Percentiles rank a stretch among this genome's conserved stretches.
phyloP scores from a whole-genome alignment of 2,888 invertebrate species.

The Operophtera brumata region DNA sequence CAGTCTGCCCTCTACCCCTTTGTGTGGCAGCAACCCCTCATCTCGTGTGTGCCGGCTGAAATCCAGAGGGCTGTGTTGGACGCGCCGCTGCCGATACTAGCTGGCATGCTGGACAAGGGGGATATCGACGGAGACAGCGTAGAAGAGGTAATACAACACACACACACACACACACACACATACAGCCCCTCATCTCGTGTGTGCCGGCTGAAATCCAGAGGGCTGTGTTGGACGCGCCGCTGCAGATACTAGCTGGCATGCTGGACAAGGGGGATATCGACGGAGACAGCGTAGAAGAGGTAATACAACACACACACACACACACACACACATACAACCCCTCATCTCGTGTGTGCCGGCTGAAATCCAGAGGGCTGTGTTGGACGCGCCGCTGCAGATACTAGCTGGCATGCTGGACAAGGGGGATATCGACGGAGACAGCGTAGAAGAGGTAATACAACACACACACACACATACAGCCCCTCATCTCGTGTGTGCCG shows the following conservation, averaged over 20 bases:
- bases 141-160: slow-evolving; percentile 20
- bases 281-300: slow-evolving; percentile 22
- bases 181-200: slow-evolving; percentile 89
- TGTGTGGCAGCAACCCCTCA: slow-evolving; percentile 91
- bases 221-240: slow-evolving; percentile 86
- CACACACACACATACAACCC: too few species aligned
- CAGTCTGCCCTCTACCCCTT: slow-evolving; percentile 89
- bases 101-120: slow-evolving; percentile 81
- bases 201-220: slow-evolving; percentile 86
- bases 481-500: slow-evolving; percentile 88
- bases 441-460: slow-evolving; percentile 28
- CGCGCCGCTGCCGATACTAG: slow-evolving; percentile 89
- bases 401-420: slow-evolving; percentile 84
- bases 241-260: slow-evolving; percentile 89
- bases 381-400: slow-evolving; percentile 88
- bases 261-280: slow-evolving; percentile 49
- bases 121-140: slow-evolving; percentile 26
- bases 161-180: too few species aligned
- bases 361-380: slow-evolving; percentile 84
- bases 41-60: slow-evolving; percentile 87
- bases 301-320: too few species aligned
- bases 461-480: too few species aligned
- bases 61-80: slow-evolving; percentile 84
- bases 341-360: slow-evolving; percentile 89
- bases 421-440: slow-evolving; percentile 22